These are phyloP conservation scores for Argyresthia albistria DNA, from an alignment of 2,888 invertebrate species.

Conservation along the genomic window DNA sequence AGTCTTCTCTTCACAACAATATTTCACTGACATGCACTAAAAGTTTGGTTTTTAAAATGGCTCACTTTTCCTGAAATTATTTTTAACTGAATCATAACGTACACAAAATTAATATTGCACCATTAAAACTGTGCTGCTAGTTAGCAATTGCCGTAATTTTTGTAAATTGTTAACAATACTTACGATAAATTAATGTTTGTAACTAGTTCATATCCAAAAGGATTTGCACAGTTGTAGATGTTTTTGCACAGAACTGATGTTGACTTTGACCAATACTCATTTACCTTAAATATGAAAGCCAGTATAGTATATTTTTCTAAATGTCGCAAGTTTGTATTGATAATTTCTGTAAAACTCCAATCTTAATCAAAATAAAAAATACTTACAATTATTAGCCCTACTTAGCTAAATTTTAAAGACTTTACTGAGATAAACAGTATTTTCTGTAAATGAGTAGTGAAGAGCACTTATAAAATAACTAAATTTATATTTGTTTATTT, in stretches of 20 bases:
- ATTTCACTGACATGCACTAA: conserved; percentile 68
- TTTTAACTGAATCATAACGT: conserved; percentile 23
- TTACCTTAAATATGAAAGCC: conserved; percentile 13
- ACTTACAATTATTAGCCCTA: not conserved
- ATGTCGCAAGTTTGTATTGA: too few species aligned
- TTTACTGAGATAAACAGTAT: not conserved
- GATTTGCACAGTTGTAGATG: conserved; percentile 30
- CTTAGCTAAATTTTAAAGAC: conserved; percentile 13
- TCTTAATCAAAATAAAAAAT: too few species aligned
- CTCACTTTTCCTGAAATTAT: conserved; percentile 67
- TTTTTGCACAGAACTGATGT: not conserved
- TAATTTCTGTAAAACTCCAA: too few species aligned
- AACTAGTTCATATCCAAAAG: conserved; percentile 24
- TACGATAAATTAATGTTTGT: conserved; percentile 11
- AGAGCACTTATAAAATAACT: not conserved
- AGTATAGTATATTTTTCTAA: not conserved
- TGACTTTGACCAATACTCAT: conserved; percentile 14
- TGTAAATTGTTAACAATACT: too few species aligned
- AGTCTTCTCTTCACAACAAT: conserved; percentile 63
- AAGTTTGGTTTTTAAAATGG: conserved; percentile 68
- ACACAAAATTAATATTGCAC: conserved; percentile 28
- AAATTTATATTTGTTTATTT: not conserved
- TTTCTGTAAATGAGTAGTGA: conserved; percentile 12
- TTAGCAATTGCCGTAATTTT: conserved; percentile 5
- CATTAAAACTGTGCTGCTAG: conserved; percentile 13